Evolutionary conservation across 92 coral and sea anemone genomes (phyloP), one percentile per base, ranked within the genome.

Genomic region (Galaxea fascicularis): DNA sequence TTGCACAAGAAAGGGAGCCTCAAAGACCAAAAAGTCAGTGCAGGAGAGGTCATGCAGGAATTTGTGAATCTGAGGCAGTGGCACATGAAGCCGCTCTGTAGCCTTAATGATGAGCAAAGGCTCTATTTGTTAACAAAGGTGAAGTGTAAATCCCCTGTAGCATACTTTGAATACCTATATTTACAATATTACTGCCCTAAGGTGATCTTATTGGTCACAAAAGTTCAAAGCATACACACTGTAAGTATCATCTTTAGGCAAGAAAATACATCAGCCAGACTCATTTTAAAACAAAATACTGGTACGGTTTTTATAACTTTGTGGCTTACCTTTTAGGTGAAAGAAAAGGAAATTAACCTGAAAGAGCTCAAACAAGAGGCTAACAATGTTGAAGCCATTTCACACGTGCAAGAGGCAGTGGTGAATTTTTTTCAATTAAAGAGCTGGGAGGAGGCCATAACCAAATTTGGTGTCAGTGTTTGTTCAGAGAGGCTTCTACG

Each of bases 81-180:
- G 59, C 75, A 79, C 45, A 62, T 65, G 51, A 79, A 49, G 72
- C 75, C 74, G 7, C 64, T 79, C 22, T 65, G 84, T 52, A 77
- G 82, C 47, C 71, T 77, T 15, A 77, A 28, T 11, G 82, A 57
- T 76, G 65, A 52, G 22, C 82, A 76, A 62, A 76, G 71, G 52
- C 44, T 52, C 44, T 76, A 17, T 0, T 35, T 76, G 29, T 41
- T 76, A 22, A 56, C 15, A 54, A 73, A 73, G 78, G 78, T 73
- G 72, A 15, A 28, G 46, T 29, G 66, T 60, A 56, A 15, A 9
- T 56, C 62, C 62, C 62, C 62, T 22, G 8, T 56, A 56, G 62
- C 2, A 22, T 56, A 15, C 62, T 56, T 56, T 56, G 54, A 56
- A 56, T 56, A 56, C 62, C 20, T 15, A 15, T 15, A 56, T 56